Conservation (phyloP, 2,797 vertebrate species). For the Ispidina picta region DNA sequence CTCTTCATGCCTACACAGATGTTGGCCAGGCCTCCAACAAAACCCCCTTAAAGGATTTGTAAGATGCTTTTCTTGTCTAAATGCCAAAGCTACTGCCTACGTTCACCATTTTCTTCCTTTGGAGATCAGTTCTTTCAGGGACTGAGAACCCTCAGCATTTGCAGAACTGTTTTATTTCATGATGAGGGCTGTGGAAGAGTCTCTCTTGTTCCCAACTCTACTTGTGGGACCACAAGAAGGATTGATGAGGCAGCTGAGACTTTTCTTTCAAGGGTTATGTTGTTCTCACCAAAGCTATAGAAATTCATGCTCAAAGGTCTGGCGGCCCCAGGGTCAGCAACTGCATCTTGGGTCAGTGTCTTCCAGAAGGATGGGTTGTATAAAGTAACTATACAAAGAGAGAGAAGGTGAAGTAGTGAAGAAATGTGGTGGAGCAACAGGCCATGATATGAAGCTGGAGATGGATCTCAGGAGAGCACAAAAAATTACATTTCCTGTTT, state of each 20-base stretch:
- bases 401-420: not conserved
- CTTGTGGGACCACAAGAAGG: not conserved
- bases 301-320: not conserved
- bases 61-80: not conserved
- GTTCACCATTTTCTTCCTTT: not conserved
- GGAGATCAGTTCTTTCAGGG: not conserved
- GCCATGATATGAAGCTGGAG: not conserved
- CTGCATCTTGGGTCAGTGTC: not conserved
- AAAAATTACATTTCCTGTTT: not conserved
- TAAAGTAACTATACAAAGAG: not conserved
- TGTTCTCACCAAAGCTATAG: not conserved
- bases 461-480: not conserved
- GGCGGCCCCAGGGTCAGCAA: not conserved
- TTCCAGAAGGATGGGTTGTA: not conserved
- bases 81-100: not conserved
- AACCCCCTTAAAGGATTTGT: not conserved
- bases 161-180: not conserved
- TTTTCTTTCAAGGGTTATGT: no score
- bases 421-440: not conserved
- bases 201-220: not conserved
- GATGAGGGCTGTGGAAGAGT: not conserved
- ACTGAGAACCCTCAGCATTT: not conserved
- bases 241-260: not conserved
- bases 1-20: not conserved
- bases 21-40: not conserved